phyloP scores from a whole-genome alignment of 2,113 vertebrate genomes.

The Puma concolor region DNA sequence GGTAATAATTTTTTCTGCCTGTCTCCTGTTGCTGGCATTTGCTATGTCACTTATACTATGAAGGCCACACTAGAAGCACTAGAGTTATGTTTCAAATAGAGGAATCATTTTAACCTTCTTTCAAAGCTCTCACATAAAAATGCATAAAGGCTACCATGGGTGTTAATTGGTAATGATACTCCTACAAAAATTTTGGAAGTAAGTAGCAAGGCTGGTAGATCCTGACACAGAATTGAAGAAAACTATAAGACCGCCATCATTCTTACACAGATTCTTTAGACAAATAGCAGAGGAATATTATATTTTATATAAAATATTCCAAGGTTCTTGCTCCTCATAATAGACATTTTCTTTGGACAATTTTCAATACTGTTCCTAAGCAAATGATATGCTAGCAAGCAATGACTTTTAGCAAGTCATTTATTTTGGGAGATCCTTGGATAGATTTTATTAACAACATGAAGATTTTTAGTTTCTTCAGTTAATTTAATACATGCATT shows the following conservation, averaged over 20 bases:
- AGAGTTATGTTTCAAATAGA: slow-evolving; percentile 39
- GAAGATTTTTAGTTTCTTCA: neutral
- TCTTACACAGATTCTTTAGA: slow-evolving; percentile 63
- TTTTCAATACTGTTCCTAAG: neutral
- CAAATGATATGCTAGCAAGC: neutral
- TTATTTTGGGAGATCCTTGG: neutral
- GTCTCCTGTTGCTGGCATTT: neutral
- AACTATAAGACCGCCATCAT: slow-evolving; percentile 66
- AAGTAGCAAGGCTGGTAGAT: slow-evolving; percentile 55
- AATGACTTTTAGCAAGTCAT: neutral
- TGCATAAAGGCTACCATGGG: neutral
- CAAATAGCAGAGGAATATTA: slow-evolving; percentile 47
- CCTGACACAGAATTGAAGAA: slow-evolving; percentile 76
- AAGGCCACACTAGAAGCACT: neutral
- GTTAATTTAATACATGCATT: neutral
- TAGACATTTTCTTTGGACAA: neutral
- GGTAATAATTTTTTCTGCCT: slow-evolving; percentile 21
- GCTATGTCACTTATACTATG: neutral
- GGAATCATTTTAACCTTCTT: slow-evolving; percentile 43
- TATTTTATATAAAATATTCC: slow-evolving; percentile 50
- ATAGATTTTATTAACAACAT: neutral
- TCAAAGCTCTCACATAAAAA: neutral
- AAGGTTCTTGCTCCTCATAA: neutral
- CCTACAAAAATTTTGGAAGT: slow-evolving; percentile 69
- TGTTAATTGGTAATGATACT: slow-evolving; percentile 61